Base-by-base conservation (phyloP, 2,797 vertebrate genomes). In the Macrochelys suwanniensis region DNA sequence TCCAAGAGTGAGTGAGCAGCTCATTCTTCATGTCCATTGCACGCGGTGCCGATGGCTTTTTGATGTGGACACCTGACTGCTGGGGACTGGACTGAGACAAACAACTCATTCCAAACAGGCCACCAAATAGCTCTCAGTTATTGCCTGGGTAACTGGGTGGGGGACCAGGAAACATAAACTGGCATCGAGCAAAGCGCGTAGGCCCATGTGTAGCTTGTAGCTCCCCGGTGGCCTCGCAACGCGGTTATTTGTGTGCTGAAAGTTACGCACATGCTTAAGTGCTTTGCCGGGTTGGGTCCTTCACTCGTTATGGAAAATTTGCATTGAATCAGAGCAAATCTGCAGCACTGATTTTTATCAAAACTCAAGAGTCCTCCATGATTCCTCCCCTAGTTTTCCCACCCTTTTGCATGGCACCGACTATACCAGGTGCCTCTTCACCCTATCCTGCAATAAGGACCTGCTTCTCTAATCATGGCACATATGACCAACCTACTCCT, bases 1-100 rank as follows among this genome's bases (percentile, higher is more conserved):
- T 92, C 93, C 94, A 96, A 93, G 92, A 93, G 82, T 26, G 95
- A 93, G 93, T 7, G 92, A 95, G 94, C 93, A 89, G 93, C 95
- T 90, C 28, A 4, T 93, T 80, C 91, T 96, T 82, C 0, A 65
- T 56, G 96, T 83, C 92, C 61, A 31, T 79, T 94, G 96, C 96
- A 96, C 97, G 93, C 84, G 74, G 89, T 90, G 94, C 96, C 92
- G 94, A 96, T 96, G 96, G 96, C 95, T 96, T 97, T 96, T 94
- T 91, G 94, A 92, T 59, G 91, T 61, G 31, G 13, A 61, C 59
- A 7, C 59, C 15, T 61, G 59, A 8, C 97, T 97, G 94, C 96
- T 96, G 96, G 93, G 96, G 96, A 15, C 6, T 92, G 94, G 97
- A 94, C 5, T 0, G 6, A 65, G 28, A 92, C 94, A 96, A 97